Percentiles rank a stretch among this genome's conserved stretches.
These are phyloP conservation scores for Dendrolimus punctatus DNA, from an alignment of 1,140 invertebrate species.

Conservation along the genomic window DNA sequence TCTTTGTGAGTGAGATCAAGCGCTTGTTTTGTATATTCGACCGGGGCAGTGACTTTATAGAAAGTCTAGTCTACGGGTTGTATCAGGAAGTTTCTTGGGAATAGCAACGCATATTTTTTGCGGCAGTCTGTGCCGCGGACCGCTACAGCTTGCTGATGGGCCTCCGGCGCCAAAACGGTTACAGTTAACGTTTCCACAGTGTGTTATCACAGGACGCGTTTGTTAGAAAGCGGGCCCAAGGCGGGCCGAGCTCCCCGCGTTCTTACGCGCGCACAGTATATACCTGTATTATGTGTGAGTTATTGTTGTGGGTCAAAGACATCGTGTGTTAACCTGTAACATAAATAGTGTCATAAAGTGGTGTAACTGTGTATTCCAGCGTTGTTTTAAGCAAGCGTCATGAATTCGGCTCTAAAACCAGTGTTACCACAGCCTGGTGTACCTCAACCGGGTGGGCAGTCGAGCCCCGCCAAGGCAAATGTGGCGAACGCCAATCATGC, in stretches of 20 bases:
- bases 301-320: conserved; percentile 71
- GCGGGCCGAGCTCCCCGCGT: conserved; percentile 45
- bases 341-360: conserved; percentile 42
- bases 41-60: conserved; percentile 25
- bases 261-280: conserved; percentile 55
- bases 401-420: conserved; percentile 74
- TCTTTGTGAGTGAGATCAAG: conserved; percentile 33
- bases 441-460: conserved; percentile 56
- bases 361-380: conserved; percentile 51
- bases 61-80: conserved; percentile 34
- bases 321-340: conserved; percentile 47
- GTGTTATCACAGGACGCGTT: conserved; percentile 14
- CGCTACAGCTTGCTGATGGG: conserved; percentile 39
- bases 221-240: conserved; percentile 28
- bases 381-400: conserved; percentile 35
- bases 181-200: conserved; percentile 48
- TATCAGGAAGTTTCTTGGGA: conserved; percentile 63
- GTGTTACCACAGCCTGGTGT: conserved; percentile 64
- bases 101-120: conserved; percentile 69
- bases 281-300: conserved; percentile 57
- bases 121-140: conserved; percentile 45
- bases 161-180: conserved; percentile 31
- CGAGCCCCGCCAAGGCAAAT: conserved; percentile 58
- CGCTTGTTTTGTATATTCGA: conserved; percentile 25
- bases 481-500: conserved; percentile 50